These are phyloP conservation scores for Aphelinus atriplicis DNA, from an alignment of 1,140 invertebrate genomes.

Conservation along the genomic window DNA sequence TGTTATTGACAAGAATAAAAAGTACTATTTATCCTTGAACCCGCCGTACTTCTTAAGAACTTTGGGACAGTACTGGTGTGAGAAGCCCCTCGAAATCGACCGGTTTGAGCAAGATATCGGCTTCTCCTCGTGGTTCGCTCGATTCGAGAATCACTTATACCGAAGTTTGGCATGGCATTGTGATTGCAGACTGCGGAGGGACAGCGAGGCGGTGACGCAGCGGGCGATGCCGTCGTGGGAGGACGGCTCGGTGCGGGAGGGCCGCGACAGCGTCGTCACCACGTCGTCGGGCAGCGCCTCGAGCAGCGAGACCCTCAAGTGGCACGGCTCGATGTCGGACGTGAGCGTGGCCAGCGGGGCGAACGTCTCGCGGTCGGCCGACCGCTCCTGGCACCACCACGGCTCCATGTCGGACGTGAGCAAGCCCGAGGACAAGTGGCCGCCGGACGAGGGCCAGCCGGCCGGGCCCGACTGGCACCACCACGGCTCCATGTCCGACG, in stretches of 20 bases:
- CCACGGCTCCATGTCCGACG: constrained; percentile 57
- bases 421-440: constrained; percentile 65
- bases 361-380: constrained; percentile 42
- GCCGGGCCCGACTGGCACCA: constrained; percentile 49
- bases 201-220: constrained; percentile 70
- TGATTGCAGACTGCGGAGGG: constrained; percentile 66
- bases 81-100: too few species aligned
- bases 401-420: constrained; percentile 60
- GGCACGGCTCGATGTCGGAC: constrained; percentile 83
- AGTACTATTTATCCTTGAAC: too few species aligned
- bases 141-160: too few species aligned
- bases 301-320: constrained; percentile 84
- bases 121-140: too few species aligned
- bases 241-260: constrained; percentile 63
- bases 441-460: constrained; percentile 13
- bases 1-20: too few species aligned
- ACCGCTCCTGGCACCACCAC: constrained; percentile 60
- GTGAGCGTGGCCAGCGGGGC: constrained; percentile 73
- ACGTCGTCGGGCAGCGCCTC: constrained; percentile 76
- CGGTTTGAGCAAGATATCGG: too few species aligned
- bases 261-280: constrained; percentile 77
- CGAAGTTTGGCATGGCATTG: too few species aligned
- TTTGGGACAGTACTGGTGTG: too few species aligned
- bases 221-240: constrained; percentile 65
- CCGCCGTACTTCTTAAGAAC: too few species aligned